Conservation (phyloP, 2,113 vertebrate genomes). For the Ailurus styani region DNA sequence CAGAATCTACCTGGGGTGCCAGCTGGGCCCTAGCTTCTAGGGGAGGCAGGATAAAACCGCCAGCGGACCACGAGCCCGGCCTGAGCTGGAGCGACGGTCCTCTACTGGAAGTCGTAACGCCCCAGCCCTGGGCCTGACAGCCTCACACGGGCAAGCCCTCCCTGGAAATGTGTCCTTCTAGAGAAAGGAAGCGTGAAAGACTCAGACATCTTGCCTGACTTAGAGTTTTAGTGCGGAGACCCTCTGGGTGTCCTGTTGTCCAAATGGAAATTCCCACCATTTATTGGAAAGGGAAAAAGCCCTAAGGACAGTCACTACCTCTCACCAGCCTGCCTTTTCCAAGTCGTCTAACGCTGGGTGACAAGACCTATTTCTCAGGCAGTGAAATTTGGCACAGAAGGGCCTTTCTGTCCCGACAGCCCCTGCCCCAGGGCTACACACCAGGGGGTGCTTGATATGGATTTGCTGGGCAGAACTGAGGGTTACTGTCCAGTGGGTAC, state of each 20-base stretch:
- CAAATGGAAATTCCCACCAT: neutral
- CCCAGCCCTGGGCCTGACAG: neutral
- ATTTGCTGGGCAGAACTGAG: neutral
- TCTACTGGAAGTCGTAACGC: neutral
- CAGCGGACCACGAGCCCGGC: fast-evolving
- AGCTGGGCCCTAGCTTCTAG: neutral
- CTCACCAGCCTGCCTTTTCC: neutral
- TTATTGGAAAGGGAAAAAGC: neutral
- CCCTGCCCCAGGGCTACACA: neutral
- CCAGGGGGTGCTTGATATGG: fast-evolving
- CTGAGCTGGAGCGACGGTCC: fast-evolving
- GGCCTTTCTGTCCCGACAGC: neutral
- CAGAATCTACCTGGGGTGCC: neutral
- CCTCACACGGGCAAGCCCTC: neutral
- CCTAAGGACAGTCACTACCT: neutral
- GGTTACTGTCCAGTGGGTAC: neutral
- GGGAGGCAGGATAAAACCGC: neutral
- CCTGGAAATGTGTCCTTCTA: neutral
- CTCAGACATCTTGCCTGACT: neutral
- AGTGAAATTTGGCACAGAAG: neutral
- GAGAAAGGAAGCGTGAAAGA: neutral
- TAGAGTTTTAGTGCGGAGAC: neutral
- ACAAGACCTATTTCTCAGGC: neutral
- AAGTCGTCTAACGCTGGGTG: too few species aligned
- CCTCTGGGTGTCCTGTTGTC: neutral